These are phyloP conservation scores for Chesias legatella DNA, from an alignment of 2,888 invertebrate genomes.

Conservation along the genomic window DNA sequence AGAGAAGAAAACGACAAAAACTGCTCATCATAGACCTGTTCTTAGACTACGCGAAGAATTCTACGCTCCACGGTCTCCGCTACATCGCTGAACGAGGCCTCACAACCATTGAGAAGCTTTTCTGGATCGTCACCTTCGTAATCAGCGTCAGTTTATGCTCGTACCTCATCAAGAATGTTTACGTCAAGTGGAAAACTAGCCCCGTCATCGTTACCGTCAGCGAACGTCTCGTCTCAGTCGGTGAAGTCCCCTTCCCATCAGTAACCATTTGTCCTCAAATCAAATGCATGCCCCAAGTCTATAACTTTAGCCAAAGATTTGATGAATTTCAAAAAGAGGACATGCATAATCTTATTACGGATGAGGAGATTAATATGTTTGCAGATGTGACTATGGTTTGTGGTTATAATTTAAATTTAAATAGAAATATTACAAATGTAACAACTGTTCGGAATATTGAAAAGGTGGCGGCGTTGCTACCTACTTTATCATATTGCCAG, in stretches of 20 bases:
- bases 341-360: too few species aligned
- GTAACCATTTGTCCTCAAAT: slow-evolving; percentile 49
- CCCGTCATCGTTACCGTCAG: slow-evolving; percentile 16
- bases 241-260: slow-evolving; percentile 51
- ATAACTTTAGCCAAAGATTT: slow-evolving; percentile 31
- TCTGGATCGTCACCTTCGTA: slow-evolving; percentile 14
- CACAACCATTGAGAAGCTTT: slow-evolving; percentile 6
- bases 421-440: slow-evolving; percentile 5
- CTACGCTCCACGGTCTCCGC: slow-evolving; percentile 9
- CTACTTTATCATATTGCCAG: slow-evolving; percentile 8
- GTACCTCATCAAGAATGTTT: slow-evolving; percentile 10
- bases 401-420: not conserved
- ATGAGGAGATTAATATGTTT: not conserved
- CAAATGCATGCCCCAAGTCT: slow-evolving; percentile 31
- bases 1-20: not conserved
- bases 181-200: slow-evolving; percentile 14
- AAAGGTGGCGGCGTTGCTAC: slow-evolving; percentile 25
- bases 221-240: slow-evolving; percentile 41
- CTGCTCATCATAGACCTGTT: too few species aligned
- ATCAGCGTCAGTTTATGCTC: slow-evolving; percentile 3
- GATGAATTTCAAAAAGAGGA: not conserved
- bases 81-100: slow-evolving; percentile 4
- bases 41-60: slow-evolving; percentile 7
- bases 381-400: slow-evolving; percentile 3
- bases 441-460: not conserved